A percentile compares a stretch with the other conserved stretches of the same genome.
These are phyloP conservation scores for Adelosebastes latens DNA, from an alignment of 2,797 vertebrate species.

Conservation along the genomic window DNA sequence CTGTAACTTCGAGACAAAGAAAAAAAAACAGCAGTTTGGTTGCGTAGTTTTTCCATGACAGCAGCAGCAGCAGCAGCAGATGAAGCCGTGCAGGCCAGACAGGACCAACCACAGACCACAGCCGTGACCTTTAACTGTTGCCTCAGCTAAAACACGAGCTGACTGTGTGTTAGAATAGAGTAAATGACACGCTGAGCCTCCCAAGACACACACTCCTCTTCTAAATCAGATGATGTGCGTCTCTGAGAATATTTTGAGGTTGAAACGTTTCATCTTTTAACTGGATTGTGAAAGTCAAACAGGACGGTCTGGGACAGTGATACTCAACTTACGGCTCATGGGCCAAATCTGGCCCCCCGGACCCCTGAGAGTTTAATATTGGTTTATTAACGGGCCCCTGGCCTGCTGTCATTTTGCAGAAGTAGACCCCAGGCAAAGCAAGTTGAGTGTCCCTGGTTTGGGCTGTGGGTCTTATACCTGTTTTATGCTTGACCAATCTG, in stretches of 20 bases:
- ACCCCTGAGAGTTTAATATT: no score
- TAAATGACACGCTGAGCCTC: constrained; percentile 35
- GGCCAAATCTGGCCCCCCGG: no score
- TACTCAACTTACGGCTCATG: no score
- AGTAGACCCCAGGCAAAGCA: no score
- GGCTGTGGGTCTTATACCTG: no score
- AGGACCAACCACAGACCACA: constrained; percentile 17
- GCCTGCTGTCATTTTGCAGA: no score
- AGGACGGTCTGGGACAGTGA: neutral
- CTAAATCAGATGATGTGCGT: neutral
- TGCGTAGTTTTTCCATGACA: constrained; percentile 17
- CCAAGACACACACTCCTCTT: constrained; percentile 8
- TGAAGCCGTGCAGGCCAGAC: neutral
- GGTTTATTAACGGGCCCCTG: no score
- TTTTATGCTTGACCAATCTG: no score
- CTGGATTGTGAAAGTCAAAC: neutral
- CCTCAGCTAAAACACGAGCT: constrained; percentile 40
- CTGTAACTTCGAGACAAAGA: neutral
- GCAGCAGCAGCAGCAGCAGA: neutral
- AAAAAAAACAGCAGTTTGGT: neutral
- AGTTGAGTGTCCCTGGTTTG: no score
- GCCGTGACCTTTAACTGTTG: constrained; percentile 23
- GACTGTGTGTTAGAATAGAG: constrained; percentile 34
- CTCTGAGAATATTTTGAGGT: neutral
- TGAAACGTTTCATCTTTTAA: neutral